Base-by-base conservation (phyloP, 2,113 vertebrate genomes). In the Calyptomena viridis region DNA sequence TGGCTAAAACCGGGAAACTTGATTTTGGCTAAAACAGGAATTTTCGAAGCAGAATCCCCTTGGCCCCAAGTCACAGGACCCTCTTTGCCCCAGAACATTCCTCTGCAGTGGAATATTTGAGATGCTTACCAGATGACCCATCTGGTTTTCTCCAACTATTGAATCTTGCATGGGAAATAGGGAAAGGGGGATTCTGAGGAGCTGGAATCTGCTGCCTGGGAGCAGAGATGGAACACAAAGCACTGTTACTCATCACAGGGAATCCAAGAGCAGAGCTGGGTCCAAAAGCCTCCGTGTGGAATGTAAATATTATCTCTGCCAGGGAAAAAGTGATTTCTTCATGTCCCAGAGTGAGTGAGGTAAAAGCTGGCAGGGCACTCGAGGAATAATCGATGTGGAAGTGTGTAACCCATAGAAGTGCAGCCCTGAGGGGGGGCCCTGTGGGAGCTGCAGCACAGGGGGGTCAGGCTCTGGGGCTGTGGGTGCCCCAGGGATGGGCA, bases 241-340 rank as follows among this genome's bases (percentile, higher is more conserved):
- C 4, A 50, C 31, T 19, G 33, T 60, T 75, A 31, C 52, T 75
- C 77, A 30, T 2, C 5, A 11, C 40, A 6, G 79, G 11, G 63
- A 49, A 59, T 49, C 93, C 85, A 40, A 88, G 49, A 76, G 85
- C 88, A 55, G 78, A 62, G 3, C 56, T 16, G 39, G 83, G 30
- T 50, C 91, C 91, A 88, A 20, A 42, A 77, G 63, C 19, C 73
- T 60, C n/a, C 3, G 4, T n/a, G 72, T 37, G 94, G 84, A 94
- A 95, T 93, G 96, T 96, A 90, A 96, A 95, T 76, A 92, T 24
- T 7, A 2, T 24, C 75, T 14, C 62, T 92, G 96, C 91, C 94
- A 93, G 91, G 30, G 53, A 44, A 75, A 28, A 25, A 82, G 82
- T 7, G 16, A 30, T 75, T 59, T 11, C 30, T 25, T 13, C 5